These are phyloP conservation scores for Brienomyrus longianalis DNA, from an alignment of 2,113 vertebrate species.

Conservation along the genomic window DNA sequence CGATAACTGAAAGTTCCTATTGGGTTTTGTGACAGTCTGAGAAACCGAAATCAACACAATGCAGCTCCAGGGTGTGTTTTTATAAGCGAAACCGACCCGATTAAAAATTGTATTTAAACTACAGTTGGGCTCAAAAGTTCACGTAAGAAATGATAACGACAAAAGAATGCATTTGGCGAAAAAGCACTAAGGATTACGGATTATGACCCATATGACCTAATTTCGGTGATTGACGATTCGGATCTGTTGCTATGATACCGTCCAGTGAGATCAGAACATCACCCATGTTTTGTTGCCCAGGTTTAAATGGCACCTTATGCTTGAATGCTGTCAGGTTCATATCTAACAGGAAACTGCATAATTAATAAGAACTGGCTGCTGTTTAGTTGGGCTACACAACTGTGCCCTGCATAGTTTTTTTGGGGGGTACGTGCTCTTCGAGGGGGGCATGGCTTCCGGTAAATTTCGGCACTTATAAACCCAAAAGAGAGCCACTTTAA, in stretches of 20 bases:
- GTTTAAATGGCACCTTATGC: neutral
- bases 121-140: neutral
- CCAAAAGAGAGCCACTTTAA: neutral
- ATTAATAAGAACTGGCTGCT: neutral
- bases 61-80: neutral
- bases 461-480: neutral
- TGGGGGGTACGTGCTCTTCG: neutral
- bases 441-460: neutral
- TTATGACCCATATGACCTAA: slow-evolving; percentile 13
- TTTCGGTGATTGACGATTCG: neutral
- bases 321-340: neutral
- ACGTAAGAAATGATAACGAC: neutral
- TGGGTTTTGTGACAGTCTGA: neutral
- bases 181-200: slow-evolving; percentile 1
- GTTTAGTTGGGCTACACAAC: neutral
- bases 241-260: slow-evolving; percentile 18
- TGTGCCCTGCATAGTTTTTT: neutral
- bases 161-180: neutral
- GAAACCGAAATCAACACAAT: neutral
- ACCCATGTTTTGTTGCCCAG: neutral
- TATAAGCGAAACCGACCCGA: neutral
- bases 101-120: neutral
- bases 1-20: neutral
- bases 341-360: neutral
- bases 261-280: neutral